Evolutionary conservation across 2,797 vertebrate species (phyloP).

Genomic region (Mormyrus proboscirostris): DNA sequence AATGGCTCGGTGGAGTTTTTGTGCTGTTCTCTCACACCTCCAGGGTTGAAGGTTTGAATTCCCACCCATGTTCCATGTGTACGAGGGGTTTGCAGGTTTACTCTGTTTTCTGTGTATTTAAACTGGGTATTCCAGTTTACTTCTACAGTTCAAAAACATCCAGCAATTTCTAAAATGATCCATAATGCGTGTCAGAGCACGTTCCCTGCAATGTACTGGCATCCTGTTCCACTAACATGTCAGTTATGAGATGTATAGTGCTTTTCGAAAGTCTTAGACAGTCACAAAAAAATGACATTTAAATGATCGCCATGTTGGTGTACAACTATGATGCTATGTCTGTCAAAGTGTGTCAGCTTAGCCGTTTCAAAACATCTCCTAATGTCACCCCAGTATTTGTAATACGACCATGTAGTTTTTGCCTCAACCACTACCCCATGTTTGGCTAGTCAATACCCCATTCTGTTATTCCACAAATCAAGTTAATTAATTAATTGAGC

Average conservation of each 20-base stretch:
- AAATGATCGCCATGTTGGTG: neutral
- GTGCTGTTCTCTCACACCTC: neutral
- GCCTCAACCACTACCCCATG: neutral
- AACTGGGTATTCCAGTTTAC: neutral
- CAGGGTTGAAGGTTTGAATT: neutral
- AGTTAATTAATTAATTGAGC: neutral
- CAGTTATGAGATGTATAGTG: neutral
- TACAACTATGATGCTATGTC: neutral
- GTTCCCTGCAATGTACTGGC: neutral
- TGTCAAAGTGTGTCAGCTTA: neutral
- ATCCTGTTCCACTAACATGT: neutral
- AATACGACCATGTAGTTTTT: neutral
- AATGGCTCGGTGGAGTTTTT: neutral
- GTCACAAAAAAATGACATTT: neutral
- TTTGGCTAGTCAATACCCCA: neutral
- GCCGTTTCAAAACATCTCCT: neutral
- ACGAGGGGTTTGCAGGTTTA: neutral
- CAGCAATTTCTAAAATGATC: neutral
- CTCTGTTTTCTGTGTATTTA: neutral
- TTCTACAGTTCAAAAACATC: neutral
- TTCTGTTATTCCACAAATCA: neutral
- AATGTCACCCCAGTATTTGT: neutral
- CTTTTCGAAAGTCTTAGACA: neutral
- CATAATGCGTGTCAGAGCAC: neutral
- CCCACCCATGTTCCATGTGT: neutral